Evolutionary conservation across 1,140 invertebrate species (phyloP), one percentile per base, ranked within the genome.

Genomic region (Drosophila chauvacae): DNA sequence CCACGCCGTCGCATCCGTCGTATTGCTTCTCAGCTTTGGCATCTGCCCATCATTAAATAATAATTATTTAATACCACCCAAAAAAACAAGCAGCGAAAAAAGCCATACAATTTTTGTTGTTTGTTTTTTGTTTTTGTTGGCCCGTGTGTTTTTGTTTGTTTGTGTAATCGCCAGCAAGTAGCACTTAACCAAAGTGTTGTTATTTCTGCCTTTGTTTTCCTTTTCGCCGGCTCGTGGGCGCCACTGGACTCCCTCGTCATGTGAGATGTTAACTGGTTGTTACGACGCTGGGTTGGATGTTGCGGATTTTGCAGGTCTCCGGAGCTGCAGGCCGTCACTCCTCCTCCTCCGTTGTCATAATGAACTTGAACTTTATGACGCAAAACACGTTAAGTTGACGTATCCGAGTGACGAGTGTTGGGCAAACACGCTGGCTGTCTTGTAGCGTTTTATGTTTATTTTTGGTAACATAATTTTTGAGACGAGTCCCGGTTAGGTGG

Each of bases 281-380:
- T 61, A 37, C 47, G 48, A 42, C 26, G 26, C 4, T 7, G 48
- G 41, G 45, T 53, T 44, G 48, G 47, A 68, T 78, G 64, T 53
- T 39, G 60, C 48, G 56, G 62, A 56, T 56, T 55, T 64, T 53
- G 41, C 61, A 53, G 44, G 55, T 73, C 58, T 65, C 69, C 56
- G 6, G 28, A 18, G 48, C 50, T 53, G 59, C 45, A 45, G 77
- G 70, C 44, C 63, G 47, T 20, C 62, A 23, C 45, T 26, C 18
- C 28, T 18, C 48, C 58, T 39, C 47, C 51, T 73, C 55, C 47
- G 68, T 48, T 77, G 66, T 53, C 83, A 88, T 88, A 87, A 87
- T 87, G 84, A 87, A 87, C 84, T 87, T 87, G 84, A 87, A 87
- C 84, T 87, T 87, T 87, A 88, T 87, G 84, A 87, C 84, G 85